Percentiles rank a stretch among this genome's conserved stretches.
These are phyloP conservation scores for Andrena camellia DNA, from an alignment of 2,888 invertebrate species.

Conservation along the genomic window DNA sequence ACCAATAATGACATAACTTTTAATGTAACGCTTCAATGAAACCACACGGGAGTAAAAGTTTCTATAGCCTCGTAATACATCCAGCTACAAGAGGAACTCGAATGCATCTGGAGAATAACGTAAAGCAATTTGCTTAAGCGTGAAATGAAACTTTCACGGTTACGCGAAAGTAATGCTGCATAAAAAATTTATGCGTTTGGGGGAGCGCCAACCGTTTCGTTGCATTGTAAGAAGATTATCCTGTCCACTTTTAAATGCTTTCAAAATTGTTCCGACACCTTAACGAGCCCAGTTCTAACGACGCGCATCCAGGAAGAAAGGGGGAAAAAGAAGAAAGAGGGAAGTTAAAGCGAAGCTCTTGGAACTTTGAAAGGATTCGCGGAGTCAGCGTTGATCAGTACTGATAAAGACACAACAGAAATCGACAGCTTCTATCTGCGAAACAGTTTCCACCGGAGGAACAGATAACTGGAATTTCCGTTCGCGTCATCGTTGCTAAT, in stretches of 20 bases:
- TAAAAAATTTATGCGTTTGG: constrained; percentile 5
- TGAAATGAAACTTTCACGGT: constrained; percentile 25
- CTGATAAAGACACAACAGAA: constrained; percentile 30
- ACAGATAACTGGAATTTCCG: constrained; percentile 26
- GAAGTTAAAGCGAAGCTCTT: constrained; percentile 31
- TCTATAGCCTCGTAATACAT: background rate
- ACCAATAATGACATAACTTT: too few species aligned
- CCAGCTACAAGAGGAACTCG: background rate
- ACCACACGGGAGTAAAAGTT: background rate
- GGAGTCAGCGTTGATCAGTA: constrained; percentile 29
- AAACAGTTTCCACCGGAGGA: constrained; percentile 13
- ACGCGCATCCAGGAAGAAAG: constrained; percentile 12
- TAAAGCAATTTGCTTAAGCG: constrained; percentile 3
- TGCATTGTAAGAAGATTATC: constrained; percentile 30
- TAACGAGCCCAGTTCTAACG: constrained; percentile 37
- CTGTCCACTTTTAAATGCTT: constrained; percentile 11
- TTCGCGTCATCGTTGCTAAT: background rate
- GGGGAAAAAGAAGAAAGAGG: constrained; percentile 3
- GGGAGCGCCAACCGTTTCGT: background rate
- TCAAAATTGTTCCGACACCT: constrained; percentile 35
- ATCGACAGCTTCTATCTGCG: constrained; percentile 30
- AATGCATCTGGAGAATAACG: background rate
- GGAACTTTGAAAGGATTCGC: constrained; percentile 45
- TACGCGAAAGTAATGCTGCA: constrained; percentile 7
- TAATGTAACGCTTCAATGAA: too few species aligned